phyloP scores from a whole-genome alignment of 2,113 vertebrate genomes.

The Ciconia boyciana region DNA sequence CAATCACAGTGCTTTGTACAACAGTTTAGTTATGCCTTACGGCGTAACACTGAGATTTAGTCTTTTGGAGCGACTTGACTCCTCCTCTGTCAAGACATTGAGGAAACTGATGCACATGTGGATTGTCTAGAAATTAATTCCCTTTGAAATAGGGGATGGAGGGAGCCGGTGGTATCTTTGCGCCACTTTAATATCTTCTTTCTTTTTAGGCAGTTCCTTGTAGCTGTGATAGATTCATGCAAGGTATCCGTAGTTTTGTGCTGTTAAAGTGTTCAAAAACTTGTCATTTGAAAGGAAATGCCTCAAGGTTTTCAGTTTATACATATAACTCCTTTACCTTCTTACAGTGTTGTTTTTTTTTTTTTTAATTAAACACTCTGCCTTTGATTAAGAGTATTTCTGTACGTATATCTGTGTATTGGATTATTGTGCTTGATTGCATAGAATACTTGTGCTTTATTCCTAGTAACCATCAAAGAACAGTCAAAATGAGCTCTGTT shows the following conservation, averaged over 20 bases:
- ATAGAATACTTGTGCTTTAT: not conserved
- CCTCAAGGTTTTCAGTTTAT: not conserved
- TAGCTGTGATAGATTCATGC: slow-evolving; percentile 2
- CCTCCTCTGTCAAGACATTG: not conserved
- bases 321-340: not conserved
- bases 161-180: not conserved
- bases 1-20: not conserved
- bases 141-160: not conserved
- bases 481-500: not conserved
- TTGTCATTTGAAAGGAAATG: slow-evolving; percentile 33
- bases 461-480: not conserved
- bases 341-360: not conserved
- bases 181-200: not conserved
- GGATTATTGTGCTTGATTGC: not conserved
- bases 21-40: not conserved
- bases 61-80: not conserved
- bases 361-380: not conserved
- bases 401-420: not conserved
- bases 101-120: not conserved
- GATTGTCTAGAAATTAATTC: not conserved
- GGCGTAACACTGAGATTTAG: not conserved
- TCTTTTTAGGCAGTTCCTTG: slow-evolving; percentile 29
- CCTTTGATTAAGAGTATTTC: not conserved
- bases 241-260: slow-evolving; percentile 19
- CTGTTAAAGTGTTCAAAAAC: not conserved